Base-by-base conservation (phyloP, 2,797 vertebrate genomes). In the Enteromius fasciolatus region DNA sequence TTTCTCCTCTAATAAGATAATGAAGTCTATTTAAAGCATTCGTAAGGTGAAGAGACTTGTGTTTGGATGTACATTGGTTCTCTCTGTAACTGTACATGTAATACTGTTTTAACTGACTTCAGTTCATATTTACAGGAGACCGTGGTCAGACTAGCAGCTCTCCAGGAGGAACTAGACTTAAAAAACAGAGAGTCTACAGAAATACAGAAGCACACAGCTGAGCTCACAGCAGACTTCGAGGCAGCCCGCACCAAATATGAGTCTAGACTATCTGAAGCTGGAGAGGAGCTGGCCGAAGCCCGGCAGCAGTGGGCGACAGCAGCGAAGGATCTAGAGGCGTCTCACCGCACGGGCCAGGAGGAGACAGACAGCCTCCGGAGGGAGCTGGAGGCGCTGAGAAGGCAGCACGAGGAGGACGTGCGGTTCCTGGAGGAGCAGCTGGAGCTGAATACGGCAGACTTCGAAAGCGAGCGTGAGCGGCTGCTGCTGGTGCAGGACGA, bases 341-440 rank as follows among this genome's bases (percentile, higher is more conserved):
- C 90, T 83, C 92, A 96, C 88, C 92, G 94, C 81, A 93, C 18
- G 74, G 93, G 89, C 80, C 92, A 94, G 66, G 93, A 95, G 89
- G 94, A 97, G 86, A 87, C 95, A 2, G 93, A 93, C 86, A 93
- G 88, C 87, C 91, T 98, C n/a, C 93, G 93, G 81, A 95, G 95
- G 87, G 96, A 97, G 76, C 89, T 97, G 67, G 77, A 89, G 64
- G 94, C 91, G 41, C 88, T 95, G 83, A 93, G 86, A 90, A 77
- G 84, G 80, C 84, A 90, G 20, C 95, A 97, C 57, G 93, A 96
- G 82, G 94, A 97, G 50, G 96, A 98, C 82, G 88, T 97, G 72
- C 93, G 92, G 79, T 91, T 94, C 77, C 86, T 99, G 88, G 94
- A 95, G 85, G 92, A 92, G 66, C 92, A 4, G 9, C 84, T 95